These are phyloP conservation scores for Anseranas semipalmata DNA, from an alignment of 2,113 vertebrate species.

Conservation along the genomic window DNA sequence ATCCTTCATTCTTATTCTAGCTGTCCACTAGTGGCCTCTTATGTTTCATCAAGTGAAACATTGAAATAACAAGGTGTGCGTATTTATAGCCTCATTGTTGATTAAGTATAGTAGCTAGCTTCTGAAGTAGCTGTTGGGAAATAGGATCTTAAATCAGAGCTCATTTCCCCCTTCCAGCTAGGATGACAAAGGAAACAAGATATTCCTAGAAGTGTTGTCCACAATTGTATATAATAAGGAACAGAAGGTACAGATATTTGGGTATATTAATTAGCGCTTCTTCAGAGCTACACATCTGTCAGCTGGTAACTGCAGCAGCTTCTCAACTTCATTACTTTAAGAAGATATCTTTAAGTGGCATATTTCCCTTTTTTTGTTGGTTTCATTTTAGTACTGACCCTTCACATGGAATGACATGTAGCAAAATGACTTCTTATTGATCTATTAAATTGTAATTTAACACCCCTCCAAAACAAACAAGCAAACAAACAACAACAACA, in stretches of 20 bases:
- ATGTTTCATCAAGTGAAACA: constrained; percentile 47
- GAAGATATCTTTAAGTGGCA: neutral
- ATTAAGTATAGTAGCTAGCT: constrained; percentile 41
- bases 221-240: constrained; percentile 9
- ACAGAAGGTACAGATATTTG: constrained; percentile 12
- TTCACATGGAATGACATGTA: neutral
- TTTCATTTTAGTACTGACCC: neutral
- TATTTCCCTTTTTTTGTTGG: neutral
- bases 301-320: neutral
- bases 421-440: neutral
- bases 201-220: constrained; percentile 34
- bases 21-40: constrained; percentile 56
- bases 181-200: constrained; percentile 13
- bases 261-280: constrained; percentile 40
- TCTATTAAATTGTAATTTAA: neutral
- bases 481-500: no score
- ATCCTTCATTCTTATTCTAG: constrained; percentile 62
- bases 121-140: constrained; percentile 46
- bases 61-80: constrained; percentile 44
- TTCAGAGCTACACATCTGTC: neutral
- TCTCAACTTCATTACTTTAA: neutral
- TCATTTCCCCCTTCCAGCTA: constrained; percentile 1
- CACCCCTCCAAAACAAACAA: neutral
- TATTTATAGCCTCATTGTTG: constrained; percentile 62
- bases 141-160: constrained; percentile 56